Evolutionary conservation across 2,888 invertebrate species (phyloP), one percentile per base, ranked within the genome.

Genomic region (Polyommatus iphigenia): DNA sequence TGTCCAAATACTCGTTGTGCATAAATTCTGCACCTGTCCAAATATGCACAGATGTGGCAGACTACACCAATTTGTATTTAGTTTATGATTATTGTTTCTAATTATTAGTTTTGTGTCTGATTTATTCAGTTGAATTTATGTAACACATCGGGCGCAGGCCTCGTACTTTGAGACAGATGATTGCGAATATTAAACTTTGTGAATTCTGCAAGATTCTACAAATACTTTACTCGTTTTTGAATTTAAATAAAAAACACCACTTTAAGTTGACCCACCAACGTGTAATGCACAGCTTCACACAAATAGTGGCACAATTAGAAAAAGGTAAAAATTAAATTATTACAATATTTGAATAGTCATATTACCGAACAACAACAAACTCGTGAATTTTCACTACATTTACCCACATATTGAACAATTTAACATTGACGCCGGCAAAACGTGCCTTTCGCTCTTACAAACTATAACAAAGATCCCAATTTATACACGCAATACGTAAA

Each of bases 391-490:
- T 67, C 29, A 29, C 15, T 6, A 67, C 29, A 67, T 67, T 67
- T 29, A 67, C 10, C 24, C 29, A 67, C 29, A 29, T 29, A 29
- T 29, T 32, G 67, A 67, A 67, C 67, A 67, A 29, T 67, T 29
- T 32, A 67, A 67, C 67, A 67, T 67, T 32, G 67, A 67, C 67
- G 29, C 67, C 13, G 67, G 7, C 67, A 67, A 67, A 67, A 29
- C 24, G 5, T 29, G 15, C 29, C 29, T 32, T 67, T 32, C 67
- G 67, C 67, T 67, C 62, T 62, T 24, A 62, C 67, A 67, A 1
- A 67, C 18, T 32, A 67, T 29, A 67, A 67, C 67, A 67, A 67
- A 67, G 15, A 67, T 67, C 67, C 29, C 67, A 67, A 67, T 67
- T 67, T 67, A 32, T 29, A 18, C 18, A 67, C 67, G 15, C 29